Base-by-base conservation (phyloP, 1,140 invertebrate species). In the Caerostris darwini region DNA sequence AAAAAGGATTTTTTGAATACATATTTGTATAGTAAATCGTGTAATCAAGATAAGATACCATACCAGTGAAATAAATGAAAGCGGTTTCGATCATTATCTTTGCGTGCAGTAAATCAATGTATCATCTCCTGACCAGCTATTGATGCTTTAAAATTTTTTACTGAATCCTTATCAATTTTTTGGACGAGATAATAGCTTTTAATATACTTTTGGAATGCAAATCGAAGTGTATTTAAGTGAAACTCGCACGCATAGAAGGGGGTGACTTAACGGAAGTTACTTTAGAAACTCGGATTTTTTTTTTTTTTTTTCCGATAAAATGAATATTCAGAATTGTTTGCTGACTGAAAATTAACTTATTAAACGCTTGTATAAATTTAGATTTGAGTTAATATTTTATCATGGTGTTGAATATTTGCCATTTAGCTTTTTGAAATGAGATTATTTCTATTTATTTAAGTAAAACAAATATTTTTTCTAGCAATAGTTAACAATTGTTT, bases 91-190 rank as follows among this genome's bases (percentile, higher is more conserved):
- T 94, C 86, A 69, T 81, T 94, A 81, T 17, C 56, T 10, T 93
- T 57, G 85, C 85, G 85, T 88, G 92, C n/a, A 56, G 19, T 50
- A 81, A 58, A 87, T 87, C 92, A 57, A 93, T 87, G 69, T 82
- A 94, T 94, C 92, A 89, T 81, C 86, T 58, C 69, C 19, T 86
- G 59, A 71, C 58, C 67, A 82, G 8, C 12, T 61, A 82, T 69
- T 86, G 82, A 87, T 71, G 92, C 86, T 88, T 89, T 94, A 88
- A 93, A 87, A 89, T 94, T 94, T 94, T 69, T 94, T 89, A 94
- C 34, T 56, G 64, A 87, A 87, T 94, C 17, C 92, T 94, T 94
- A 88, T 94, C 86, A 94, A 94, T 94, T 88, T 94, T 81, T 89
- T 87, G 77, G 82, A 53, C 56, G 10, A n/a, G 17, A 19, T 92